Evolutionary conservation across 2,888 invertebrate genomes (phyloP), one percentile per base, ranked within the genome.

Genomic region (Thereva unica): DNA sequence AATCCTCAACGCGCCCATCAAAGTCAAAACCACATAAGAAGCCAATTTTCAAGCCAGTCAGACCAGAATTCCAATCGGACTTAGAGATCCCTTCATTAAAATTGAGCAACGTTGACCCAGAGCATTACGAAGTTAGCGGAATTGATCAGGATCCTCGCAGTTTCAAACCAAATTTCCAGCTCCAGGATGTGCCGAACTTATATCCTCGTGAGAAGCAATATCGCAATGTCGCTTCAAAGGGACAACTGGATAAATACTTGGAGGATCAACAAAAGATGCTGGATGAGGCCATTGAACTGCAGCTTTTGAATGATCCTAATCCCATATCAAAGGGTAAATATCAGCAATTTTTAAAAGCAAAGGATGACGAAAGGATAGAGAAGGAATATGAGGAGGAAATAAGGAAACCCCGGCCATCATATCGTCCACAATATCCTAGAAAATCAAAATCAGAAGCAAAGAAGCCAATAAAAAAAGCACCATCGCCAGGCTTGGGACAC

Each of bases 341-440:
- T 40, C 67, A 69, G 8, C 67, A 69, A 44, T 69, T 65, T 41
- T 35, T 67, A 44, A 69, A 69, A 47, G 50, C 69, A 34, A 69
- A 69, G 38, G 67, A 69, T 45, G 69, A 67, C 37, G 69, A 69
- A 35, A 49, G 55, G 50, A 65, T 69, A 9, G 67, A 69, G 61
- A 65, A 42, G 37, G 69, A 69, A 65, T 59, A 64, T 55, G 47
- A 64, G 12, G 69, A 69, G 41, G 45, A 55, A 6, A 49, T 65
- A 12, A 50, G 12, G 44, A 52, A 52, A 35, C 1, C 59, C 6
- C 59, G 47, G 0, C 37, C 34, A 3, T 10, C 49, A 6, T 12
- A 5, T 10, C 35, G 45, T 59, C 49, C 7, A n/a, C 34, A 5
- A 12, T 47, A 47, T 49, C 59, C 6, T 12, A 59, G 47, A 38